Evolutionary conservation across 2,113 vertebrate genomes (phyloP), one percentile per base, ranked within the genome.

Genomic region (Rynchops niger): DNA sequence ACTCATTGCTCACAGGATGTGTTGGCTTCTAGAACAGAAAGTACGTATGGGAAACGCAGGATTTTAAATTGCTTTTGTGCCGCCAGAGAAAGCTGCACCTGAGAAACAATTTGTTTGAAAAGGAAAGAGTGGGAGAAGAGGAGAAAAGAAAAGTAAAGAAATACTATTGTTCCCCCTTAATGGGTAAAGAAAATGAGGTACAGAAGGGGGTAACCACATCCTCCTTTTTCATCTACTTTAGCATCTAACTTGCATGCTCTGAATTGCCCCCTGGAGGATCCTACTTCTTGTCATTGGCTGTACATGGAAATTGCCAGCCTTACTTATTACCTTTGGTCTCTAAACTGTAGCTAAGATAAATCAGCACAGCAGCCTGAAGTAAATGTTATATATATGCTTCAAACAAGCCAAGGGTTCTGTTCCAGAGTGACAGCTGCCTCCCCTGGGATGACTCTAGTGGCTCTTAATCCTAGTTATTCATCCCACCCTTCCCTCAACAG

Each of bases 191-290:
- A 95, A 96, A 94, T 55, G 67, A 97, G 77, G 32, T 91, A 66
- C 34, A 62, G 90, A 77, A 85, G 62, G 58, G 92, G 82, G 70
- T 38, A 91, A 84, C 70, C 22, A 76, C 42, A 85, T 69, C 65
- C 95, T 94, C 88, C 58, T 86, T 92, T 97, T 93, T 86, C 85
- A 93, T 76, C 71, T 90, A 59, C 88, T 95, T 92, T 55, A 86
- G 50, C 45, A 50, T 71, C 82, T 92, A 63, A 93, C 87, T 93
- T 96, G 55, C 73, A 52, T 82, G 49, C 40, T 94, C 53, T 56
- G 81, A 96, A 95, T 91, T 91, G 74, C 8, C 58, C 95, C 66
- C 74, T 43, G 20, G 84, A 97, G 92, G 66, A 95, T 72, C 70
- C 62, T 93, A 38, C 82, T 87, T 94, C 81, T 90, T 88, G 49